phyloP scores from a whole-genome alignment of 2,113 vertebrate species.

The Coptodon bakossiorum region DNA sequence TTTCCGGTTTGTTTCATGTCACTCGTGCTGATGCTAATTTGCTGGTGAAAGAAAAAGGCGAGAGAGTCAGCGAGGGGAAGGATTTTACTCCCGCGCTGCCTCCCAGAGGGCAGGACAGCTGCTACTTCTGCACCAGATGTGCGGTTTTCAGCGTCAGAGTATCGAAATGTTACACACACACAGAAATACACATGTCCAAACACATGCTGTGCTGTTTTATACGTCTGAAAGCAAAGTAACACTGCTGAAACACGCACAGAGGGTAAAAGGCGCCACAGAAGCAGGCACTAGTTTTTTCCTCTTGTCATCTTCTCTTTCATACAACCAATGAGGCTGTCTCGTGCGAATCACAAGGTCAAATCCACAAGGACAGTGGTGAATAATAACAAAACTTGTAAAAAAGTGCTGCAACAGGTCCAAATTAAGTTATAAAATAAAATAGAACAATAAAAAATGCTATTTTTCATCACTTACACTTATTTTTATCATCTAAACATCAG shows the following conservation, averaged over 20 bases:
- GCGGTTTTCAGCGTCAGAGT: background rate
- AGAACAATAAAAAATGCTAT: background rate
- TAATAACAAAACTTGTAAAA: background rate
- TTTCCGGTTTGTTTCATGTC: background rate
- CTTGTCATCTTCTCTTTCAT: background rate
- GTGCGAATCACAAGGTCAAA: background rate
- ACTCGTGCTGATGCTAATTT: background rate
- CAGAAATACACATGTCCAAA: background rate
- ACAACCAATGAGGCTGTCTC: background rate
- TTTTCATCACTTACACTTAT: background rate
- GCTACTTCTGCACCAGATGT: background rate
- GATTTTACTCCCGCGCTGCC: background rate
- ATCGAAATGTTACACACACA: background rate
- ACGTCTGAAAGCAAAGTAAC: background rate
- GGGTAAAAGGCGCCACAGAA: background rate
- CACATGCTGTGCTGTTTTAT: background rate
- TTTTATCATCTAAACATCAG: background rate
- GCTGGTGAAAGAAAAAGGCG: slow-evolving; percentile 1
- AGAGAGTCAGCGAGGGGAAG: background rate
- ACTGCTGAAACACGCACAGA: background rate
- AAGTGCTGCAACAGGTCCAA: background rate
- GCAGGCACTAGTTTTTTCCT: background rate
- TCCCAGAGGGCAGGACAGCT: background rate
- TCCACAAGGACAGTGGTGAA: background rate
- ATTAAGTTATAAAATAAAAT: background rate